A percentile compares a stretch with the other conserved stretches of the same genome.
Evolutionary conservation across 2,888 invertebrate genomes (phyloP).

Genomic region (Amaurobius ferox): DNA sequence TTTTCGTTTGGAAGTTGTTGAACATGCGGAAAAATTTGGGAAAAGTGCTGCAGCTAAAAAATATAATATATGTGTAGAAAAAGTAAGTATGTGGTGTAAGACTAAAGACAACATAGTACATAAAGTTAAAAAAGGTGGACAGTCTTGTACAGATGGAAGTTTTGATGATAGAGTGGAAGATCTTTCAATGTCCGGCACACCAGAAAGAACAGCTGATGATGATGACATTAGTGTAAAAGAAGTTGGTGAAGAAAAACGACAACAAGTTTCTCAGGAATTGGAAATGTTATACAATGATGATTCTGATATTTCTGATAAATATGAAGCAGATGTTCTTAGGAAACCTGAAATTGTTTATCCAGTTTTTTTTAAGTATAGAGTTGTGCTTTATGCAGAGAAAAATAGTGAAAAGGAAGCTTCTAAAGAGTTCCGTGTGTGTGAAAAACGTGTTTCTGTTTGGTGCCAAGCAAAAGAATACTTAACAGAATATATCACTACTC

Average conservation of each 20-base stretch:
- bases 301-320: constrained; percentile 35
- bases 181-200: constrained; percentile 23
- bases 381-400: constrained; percentile 30
- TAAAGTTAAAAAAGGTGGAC: constrained; percentile 64
- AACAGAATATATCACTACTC: constrained; percentile 11
- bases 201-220: constrained; percentile 31
- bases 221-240: constrained; percentile 23
- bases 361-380: constrained; percentile 39
- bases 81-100: constrained; percentile 71
- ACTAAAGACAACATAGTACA: constrained; percentile 69
- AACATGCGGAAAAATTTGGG: constrained; percentile 59
- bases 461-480: constrained; percentile 56
- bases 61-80: constrained; percentile 65
- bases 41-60: constrained; percentile 68
- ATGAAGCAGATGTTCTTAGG: constrained; percentile 28
- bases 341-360: constrained; percentile 55
- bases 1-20: constrained; percentile 67
- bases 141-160: constrained; percentile 43
- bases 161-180: constrained; percentile 58
- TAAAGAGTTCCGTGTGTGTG: constrained; percentile 53
- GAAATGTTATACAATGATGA: constrained; percentile 67
- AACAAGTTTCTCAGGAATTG: constrained; percentile 57
- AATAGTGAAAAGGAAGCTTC: constrained; percentile 61
- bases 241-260: constrained; percentile 32
- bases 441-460: constrained; percentile 54